Base-by-base conservation (phyloP, 2,888 invertebrate species). In the Hypomecis atomaria region DNA sequence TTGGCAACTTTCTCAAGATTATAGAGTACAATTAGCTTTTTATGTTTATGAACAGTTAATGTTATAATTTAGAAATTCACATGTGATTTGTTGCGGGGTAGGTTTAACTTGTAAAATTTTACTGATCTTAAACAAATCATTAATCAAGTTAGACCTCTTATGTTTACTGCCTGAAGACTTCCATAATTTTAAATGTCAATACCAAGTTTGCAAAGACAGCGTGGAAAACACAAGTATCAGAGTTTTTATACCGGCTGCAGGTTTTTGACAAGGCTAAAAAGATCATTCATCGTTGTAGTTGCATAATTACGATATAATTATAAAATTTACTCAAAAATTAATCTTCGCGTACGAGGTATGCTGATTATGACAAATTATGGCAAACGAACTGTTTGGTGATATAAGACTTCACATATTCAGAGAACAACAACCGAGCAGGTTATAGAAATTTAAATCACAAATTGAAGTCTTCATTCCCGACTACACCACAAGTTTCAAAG, bases 1-100 rank as follows among this genome's bases (percentile, higher is more conserved):
- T 78, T 82, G 75, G 76, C 79, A 83, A 89, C 89, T 89, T 89
- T 89, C 88, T 83, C 85, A 67, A 78, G 66, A 72, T 79, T 80
- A 78, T 78, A 71, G 74, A 80, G 50, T 4, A 11, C 42, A 47
- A 59, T 59, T 37, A 56, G 5, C 10, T 56, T 47, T 59, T 57
- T 49, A 6, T 38, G 11, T 50, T 50, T 38, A 45, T 36, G 23
- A 55, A 37, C 43, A 13, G 60, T 48, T 54, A 13, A n/a, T 40
- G 40, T 23, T n/a, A 33, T 36, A 36, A 50, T 37, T 50, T 37
- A 37, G 23, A 23, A 37, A 42, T 52, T 52, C 10, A 40, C 23
- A 7, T 40, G 52, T 52, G 52, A 40, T 52, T 52, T 52, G 52
- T 52, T 55, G 36, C 3, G 9, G 13, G 10, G n/a, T 34, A 23